Base-by-base conservation (phyloP, 2,888 invertebrate genomes). In the Drosophila rellima region DNA sequence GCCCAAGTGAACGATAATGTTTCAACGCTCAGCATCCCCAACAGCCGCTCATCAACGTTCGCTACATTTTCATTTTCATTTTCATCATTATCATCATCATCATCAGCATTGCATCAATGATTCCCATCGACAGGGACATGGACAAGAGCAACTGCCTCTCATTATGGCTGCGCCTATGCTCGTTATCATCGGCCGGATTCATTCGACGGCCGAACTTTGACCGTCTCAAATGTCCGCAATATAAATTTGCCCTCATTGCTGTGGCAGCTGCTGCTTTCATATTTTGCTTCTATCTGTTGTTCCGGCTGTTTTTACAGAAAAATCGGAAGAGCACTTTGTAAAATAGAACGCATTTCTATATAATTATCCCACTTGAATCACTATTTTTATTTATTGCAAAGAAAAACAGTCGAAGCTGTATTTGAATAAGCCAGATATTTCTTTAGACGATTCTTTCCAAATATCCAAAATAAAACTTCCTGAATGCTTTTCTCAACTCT, bases 1-100 rank as follows among this genome's bases (percentile, higher is more conserved):
- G 74, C 88, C 84, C 90, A 66, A 84, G 89, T 73, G 90, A 70
- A 82, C 88, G 84, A 88, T 86, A 88, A 88, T 80, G 79, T 78
- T 78, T 72, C 79, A 78, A 59, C 80, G 70, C 70, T 68, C 68
- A 62, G 23, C 45, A 33, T 26, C 31, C 23, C 37, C 48, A 20
- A n/a, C 26, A 44, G 52, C 35, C 11, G 11, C 35, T 29, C 17
- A 48, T 33, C 51, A 51, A 35, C 47, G 45, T 20, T 52, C 29
- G 17, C 39, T 33, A 23, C 52, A 51, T 23, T 37, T 33, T 35
- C 31, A 35, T 47, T 33, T 20, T 31, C 37, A n/a, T 44, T 44
- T 26, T 40, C 57, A 67, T 40, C 57, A 79, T 78, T 50, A 74
- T 77, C 70, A 71, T 68, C 26, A 68, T 57, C 67, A 80, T 70